Evolutionary conservation across 2,797 vertebrate species (phyloP).

Genomic region (Heliangelus exortis): DNA sequence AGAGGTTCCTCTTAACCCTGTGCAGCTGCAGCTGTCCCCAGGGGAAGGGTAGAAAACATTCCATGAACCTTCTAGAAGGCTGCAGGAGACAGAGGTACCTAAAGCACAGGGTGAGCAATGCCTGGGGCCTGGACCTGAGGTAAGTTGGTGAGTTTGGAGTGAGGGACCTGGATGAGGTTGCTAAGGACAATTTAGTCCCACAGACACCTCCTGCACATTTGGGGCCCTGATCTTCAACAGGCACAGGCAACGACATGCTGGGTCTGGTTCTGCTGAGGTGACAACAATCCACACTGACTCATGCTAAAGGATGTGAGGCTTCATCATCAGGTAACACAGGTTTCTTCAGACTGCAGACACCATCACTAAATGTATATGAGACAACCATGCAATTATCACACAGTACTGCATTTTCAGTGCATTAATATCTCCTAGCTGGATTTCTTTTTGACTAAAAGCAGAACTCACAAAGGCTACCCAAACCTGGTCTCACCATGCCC

Average conservation of each 20-base stretch:
- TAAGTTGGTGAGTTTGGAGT: accelerated
- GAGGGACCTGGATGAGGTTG: accelerated
- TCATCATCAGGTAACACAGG: not conserved
- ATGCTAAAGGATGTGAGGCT: not conserved
- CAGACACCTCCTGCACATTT: too few species aligned
- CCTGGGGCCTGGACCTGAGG: accelerated
- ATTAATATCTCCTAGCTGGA: not conserved
- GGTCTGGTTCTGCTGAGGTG: not conserved
- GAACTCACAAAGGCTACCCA: not conserved
- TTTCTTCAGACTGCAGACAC: not conserved
- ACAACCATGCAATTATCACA: not conserved
- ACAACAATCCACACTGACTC: accelerated
- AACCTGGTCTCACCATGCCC: not conserved
- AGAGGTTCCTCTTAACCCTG: accelerated
- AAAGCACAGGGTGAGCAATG: accelerated
- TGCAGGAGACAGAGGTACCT: not conserved
- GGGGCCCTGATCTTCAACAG: too few species aligned
- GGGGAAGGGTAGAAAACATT: not conserved
- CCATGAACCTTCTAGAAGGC: accelerated
- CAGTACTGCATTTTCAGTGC: not conserved
- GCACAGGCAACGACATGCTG: accelerated
- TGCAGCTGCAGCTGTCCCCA: accelerated
- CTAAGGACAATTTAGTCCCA: too few species aligned
- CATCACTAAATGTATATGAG: accelerated
- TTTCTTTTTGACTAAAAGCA: not conserved